Base-by-base conservation (phyloP, 2,888 invertebrate genomes). In the Metopia argyrocephala region DNA sequence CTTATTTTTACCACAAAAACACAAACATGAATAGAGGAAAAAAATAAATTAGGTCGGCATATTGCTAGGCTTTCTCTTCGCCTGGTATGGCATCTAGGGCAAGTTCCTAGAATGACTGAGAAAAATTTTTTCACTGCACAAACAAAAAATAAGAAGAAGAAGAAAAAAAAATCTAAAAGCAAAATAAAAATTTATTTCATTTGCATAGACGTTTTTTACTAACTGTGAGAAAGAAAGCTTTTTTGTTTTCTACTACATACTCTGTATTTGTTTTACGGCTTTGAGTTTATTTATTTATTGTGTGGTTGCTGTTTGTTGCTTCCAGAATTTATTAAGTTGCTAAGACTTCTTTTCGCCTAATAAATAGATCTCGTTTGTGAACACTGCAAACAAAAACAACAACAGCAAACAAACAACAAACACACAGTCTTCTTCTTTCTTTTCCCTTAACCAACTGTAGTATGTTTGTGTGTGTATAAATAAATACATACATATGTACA, bases 31-130 rank as follows among this genome's bases (percentile, higher is more conserved):
- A 9, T 31, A 12, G 31, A 9, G 7, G 31, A 31, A 31, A 1
- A 7, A 31, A 31, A 31, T 31, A 82, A 86, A 85, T 87, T 85
- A 84, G 88, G 86, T 86, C 86, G 81, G 65, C 76, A 28, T 54
- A 73, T 52, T 83, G 76, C 83, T 85, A n/a, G 2, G 23, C 15
- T 76, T 85, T 74, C 86, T 89, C 89, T 3, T 71, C 79, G 82
- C 88, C 87, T 89, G 84, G 28, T 88, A 56, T 56, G 76, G 84
- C 89, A 87, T 89, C 89, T 89, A 89, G 89, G 87, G 90, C 89
- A 90, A 89, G 90, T 90, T 89, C 89, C 90, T 90, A 89, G 89
- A 89, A 89, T 89, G 88, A 84, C 87, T 85, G 78, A 62, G n/a
- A n/a, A n/a, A n/a, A n/a, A 76, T 50, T 54, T 70, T 78, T 73